Evolutionary conservation across 2,113 vertebrate genomes (phyloP).

Genomic region (Alouatta palliata): DNA sequence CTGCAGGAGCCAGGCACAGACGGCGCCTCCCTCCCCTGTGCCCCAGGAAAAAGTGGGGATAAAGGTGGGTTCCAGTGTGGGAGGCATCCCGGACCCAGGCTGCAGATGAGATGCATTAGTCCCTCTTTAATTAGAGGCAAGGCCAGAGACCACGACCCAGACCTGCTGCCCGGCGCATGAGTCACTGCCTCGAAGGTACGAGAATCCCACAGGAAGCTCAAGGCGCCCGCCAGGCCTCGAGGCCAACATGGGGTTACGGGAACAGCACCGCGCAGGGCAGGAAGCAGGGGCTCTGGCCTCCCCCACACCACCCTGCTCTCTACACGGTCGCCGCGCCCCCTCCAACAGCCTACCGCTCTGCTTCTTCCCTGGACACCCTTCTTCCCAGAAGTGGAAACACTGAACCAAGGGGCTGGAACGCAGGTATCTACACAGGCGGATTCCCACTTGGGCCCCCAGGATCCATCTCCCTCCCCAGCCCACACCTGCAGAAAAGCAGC

Average conservation of each 20-base stretch:
- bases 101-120: rapidly evolving
- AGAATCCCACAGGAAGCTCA: background rate
- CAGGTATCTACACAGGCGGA: background rate
- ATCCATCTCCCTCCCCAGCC: background rate
- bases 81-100: too few species aligned
- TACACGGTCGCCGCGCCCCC: rapidly evolving
- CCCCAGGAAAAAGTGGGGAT: background rate
- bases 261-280: rapidly evolving
- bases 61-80: background rate
- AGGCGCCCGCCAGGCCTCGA: rapidly evolving
- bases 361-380: background rate
- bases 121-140: rapidly evolving
- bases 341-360: rapidly evolving
- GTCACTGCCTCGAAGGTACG: background rate
- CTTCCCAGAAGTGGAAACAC: rapidly evolving
- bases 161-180: rapidly evolving
- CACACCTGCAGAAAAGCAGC: background rate
- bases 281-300: too few species aligned
- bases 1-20: background rate
- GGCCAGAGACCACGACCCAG: background rate
- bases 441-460: rapidly evolving
- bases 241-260: rapidly evolving
- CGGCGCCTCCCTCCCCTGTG: rapidly evolving
- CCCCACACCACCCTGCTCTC: rapidly evolving
- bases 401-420: rapidly evolving